Conservation (phyloP, 1,140 invertebrate species). For the Anastatus disparis region DNA sequence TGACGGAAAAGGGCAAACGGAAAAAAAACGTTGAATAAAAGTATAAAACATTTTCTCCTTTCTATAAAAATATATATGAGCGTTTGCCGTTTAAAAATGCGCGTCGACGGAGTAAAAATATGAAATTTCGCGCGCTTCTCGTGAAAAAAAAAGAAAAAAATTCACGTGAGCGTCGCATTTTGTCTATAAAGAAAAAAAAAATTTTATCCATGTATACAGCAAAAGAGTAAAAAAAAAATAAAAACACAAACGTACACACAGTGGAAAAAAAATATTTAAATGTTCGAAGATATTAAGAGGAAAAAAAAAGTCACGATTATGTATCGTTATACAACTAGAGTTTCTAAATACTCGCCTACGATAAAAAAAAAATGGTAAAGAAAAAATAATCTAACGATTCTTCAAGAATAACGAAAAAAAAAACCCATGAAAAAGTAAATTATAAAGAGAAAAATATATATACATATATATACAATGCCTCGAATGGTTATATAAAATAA, state of each 20-base stretch:
- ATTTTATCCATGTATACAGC: neutral
- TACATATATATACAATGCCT: slow-evolving; percentile 34
- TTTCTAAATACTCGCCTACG: slow-evolving; percentile 50
- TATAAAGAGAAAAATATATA: slow-evolving; percentile 26
- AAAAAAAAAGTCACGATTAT: slow-evolving; percentile 2
- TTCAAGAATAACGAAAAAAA: neutral
- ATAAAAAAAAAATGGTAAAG: slow-evolving; percentile 44
- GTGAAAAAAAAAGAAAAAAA: slow-evolving; percentile 10
- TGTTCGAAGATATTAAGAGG: slow-evolving; percentile 49
- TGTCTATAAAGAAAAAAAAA: neutral
- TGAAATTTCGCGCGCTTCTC: neutral
- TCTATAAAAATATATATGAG: neutral
- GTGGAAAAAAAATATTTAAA: slow-evolving; percentile 42
- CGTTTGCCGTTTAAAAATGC: slow-evolving; percentile 9
- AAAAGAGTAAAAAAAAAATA: neutral
- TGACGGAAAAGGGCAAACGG: too few relatives aligned
- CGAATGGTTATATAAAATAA: slow-evolving; percentile 30
- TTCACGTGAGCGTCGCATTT: too few relatives aligned
- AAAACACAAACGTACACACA: too few relatives aligned
- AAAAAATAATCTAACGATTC: too few relatives aligned
- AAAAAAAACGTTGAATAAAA: too few relatives aligned
- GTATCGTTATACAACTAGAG: slow-evolving; percentile 44
- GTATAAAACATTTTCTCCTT: neutral
- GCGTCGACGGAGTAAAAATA: slow-evolving; percentile 5
- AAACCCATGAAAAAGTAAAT: slow-evolving; percentile 11